phyloP scores from a whole-genome alignment of 2,888 invertebrate species.

The Morpho achilles region DNA sequence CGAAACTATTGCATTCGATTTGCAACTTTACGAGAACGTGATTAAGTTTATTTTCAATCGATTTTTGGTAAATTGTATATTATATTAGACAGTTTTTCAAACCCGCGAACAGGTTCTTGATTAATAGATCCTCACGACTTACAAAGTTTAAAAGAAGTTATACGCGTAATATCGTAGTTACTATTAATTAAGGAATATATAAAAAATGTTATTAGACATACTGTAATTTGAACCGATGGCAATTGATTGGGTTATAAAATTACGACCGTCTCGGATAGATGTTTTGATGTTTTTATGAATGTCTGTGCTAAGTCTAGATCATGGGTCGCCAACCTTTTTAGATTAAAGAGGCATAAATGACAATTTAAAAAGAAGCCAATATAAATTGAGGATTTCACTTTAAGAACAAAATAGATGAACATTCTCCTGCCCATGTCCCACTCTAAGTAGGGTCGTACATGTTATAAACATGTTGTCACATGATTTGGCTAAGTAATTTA shows the following conservation, averaged over 20 bases:
- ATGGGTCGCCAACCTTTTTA: background rate
- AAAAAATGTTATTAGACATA: conserved; percentile 2
- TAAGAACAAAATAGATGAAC: no score
- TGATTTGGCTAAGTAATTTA: no score
- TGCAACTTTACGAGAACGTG: background rate
- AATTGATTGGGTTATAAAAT: conserved; percentile 2
- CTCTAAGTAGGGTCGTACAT: no score
- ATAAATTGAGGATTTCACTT: no score
- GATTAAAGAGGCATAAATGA: background rate
- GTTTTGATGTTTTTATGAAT: background rate
- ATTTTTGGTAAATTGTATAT: background rate
- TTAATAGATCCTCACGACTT: conserved; percentile 26
- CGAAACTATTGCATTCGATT: background rate
- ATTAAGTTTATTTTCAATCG: conserved; percentile 4
- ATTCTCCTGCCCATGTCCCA: no score
- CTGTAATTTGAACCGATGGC: background rate
- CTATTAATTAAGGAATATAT: conserved; percentile 10
- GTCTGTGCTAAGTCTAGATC: background rate
- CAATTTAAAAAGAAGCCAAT: background rate
- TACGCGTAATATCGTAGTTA: conserved; percentile 17
- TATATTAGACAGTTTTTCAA: conserved; percentile 7
- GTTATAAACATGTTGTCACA: no score
- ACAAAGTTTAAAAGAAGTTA: conserved; percentile 4
- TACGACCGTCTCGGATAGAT: background rate
- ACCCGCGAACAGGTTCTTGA: conserved; percentile 24